Base-by-base conservation (phyloP, 2,113 vertebrate genomes). In the Cardinalis cardinalis region DNA sequence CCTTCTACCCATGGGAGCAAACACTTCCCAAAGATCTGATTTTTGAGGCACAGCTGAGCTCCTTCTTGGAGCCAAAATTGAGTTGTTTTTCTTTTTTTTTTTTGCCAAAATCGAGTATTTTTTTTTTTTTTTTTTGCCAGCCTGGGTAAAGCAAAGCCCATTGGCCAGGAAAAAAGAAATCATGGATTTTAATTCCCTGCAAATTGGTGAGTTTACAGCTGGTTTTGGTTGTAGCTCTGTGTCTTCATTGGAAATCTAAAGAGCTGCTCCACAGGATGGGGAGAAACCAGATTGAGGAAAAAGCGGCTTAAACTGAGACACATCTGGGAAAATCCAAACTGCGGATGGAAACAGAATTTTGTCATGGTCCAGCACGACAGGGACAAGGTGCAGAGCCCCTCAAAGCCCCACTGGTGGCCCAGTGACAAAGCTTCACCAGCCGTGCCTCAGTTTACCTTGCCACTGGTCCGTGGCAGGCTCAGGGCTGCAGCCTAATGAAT, bases 331-430 rank as follows among this genome's bases (percentile, higher is more conserved):
- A 16, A 41, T 8, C 10, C 28, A 41, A 4, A 34, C 4, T 41
- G 38, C 14, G 12, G 44, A 26, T 51, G 34, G 40, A 55, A 68
- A 31, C 5, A 51, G 18, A 25, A 24, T 2, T 52, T 48, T 44
- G 24, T 17, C n/a, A 20, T 0, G 1, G 31, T 9, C 16, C 73
- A 6, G 3, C 25, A 8, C 0, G 3, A 18, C 1, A 2, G 26
- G 41, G 40, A 60, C 32, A 21, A 31, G 24, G 31, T 0, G 2
- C 36, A 69, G 82, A 72, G 11, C 53, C 10, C 44, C 32, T 60
- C 70, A 16, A 16, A 64, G 6, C 6, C 34, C 6, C 49, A 10
- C 20, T 10, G 15, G 25, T 32, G 34, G 4, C 23, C 26, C 34
- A 18, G 38, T 2, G 21, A 82, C 63, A 43, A 12, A 14, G 26